Conservation (phyloP, 2,113 vertebrate species). For the Salvelinus namaycush region DNA sequence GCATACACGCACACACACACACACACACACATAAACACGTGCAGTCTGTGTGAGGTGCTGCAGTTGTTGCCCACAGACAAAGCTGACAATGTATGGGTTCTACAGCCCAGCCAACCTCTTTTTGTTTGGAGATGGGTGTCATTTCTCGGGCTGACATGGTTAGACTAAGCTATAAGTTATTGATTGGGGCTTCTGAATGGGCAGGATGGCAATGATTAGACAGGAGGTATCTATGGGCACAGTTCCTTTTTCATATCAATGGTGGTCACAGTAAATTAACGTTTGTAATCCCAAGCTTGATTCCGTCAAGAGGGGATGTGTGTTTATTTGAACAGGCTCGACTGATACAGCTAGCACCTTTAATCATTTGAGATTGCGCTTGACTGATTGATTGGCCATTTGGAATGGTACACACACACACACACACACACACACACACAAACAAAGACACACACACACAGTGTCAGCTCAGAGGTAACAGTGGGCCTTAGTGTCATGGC, state of each 20-base stretch:
- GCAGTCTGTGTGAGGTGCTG: not conserved
- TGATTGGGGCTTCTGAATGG: not conserved
- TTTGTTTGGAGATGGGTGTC: not conserved
- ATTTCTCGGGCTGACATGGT: not conserved
- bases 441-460: conserved; percentile 14
- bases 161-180: not conserved
- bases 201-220: not conserved
- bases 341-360: not conserved
- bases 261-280: too few relatives aligned
- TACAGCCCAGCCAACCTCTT: not conserved
- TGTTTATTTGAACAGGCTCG: not conserved
- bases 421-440: conserved; percentile 7
- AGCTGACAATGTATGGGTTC: conserved; percentile 1
- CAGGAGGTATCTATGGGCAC: not conserved
- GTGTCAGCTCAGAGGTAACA: not conserved
- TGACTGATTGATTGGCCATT: not conserved
- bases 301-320: not conserved
- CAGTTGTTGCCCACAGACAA: conserved; percentile 6
- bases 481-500: not conserved
- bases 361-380: not conserved
- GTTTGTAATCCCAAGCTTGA: not conserved
- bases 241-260: not conserved
- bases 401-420: conserved; percentile 14
- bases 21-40: not conserved
- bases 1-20: not conserved